Base-by-base conservation (phyloP, 2,888 invertebrate genomes). In the Chloroclysta siterata region DNA sequence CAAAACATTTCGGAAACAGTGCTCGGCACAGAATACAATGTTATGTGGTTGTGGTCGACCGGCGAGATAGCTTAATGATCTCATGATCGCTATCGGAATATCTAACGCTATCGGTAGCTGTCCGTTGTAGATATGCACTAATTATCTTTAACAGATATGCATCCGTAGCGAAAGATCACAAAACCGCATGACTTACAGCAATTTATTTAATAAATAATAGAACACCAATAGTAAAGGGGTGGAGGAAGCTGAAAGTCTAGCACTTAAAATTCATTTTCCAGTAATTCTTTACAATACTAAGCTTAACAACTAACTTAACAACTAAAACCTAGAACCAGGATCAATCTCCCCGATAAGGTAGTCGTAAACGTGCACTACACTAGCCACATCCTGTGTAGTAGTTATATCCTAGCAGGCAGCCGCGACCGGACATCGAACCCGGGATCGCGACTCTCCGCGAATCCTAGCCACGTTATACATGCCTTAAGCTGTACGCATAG, bases 371-470 rank as follows among this genome's bases (percentile, higher is more conserved):
- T 55, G 29, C 44, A 60, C 60, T 28, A 42, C 47, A 59, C 60
- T 28, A 48, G 56, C 65, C 56, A 65, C 65, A 65, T 65, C 65
- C 65, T 65, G 54, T 58, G 54, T 53, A 55, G 58, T 62, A 66
- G 78, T 84, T 81, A 85, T 85, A 85, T 90, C 90, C 90, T 90
- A 88, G 81, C 81, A 79, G 14, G 81, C 81, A 79, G 41, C n/a
- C 56, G 77, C 82, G 83, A 78, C 81, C 89, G 91, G 90, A 70
- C 91, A 72, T 87, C 91, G 91, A 91, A 89, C 91, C 80, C 89
- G 50, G 72, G 75, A 83, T 80, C 78, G 67, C 72, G 70, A 71
- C 72, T 60, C 73, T 75, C 69, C 70, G 74, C 69, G 70, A 66
- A 68, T 65, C 71, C 72, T 60, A 68, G 68, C 63, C 73, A 64